Evolutionary conservation across 2,113 vertebrate species (phyloP), one percentile per base, ranked within the genome.

Genomic region (Progne subis): DNA sequence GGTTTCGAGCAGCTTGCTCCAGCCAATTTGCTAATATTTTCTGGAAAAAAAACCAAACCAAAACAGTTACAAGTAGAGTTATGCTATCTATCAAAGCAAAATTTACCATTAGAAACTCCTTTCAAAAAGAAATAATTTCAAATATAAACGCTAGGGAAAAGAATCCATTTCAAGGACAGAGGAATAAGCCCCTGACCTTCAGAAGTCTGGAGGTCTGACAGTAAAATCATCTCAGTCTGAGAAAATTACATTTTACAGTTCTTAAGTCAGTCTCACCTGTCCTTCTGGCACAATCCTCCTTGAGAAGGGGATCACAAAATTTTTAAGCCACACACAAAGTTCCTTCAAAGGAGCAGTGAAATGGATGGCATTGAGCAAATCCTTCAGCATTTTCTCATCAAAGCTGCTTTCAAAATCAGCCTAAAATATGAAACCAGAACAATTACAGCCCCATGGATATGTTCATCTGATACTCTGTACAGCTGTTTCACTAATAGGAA

Each of bases 21-120:
- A 99, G 97, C 99, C 99, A 99, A 82, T 98, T 98, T 26, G 99
- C 98, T 89, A 99, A 92, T 86, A 98, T 98, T 98, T 97, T 99
- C 99, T 99, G 94, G 94, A 9, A 9, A 37, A 44, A 90, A 93
- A 53, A 70, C n/a, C n/a, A 61, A 0, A 68, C 21, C 44, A 70
- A 61, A 0, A 65, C 24, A 47, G 21, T 67, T 74, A 25, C 18
- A 74, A 88, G 56, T 29, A 86, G 55, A 90, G 23, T 53, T 34
- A 46, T 32, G 14, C 3, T 34, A 17, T 4, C 2, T 59, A 24
- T 19, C 41, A 41, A 55, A 85, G 57, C 5, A 53, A 70, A 75
- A 71, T 34, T 18, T 68, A 8, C n/a, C 49, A 68, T 49, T 52
- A 78, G 59, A 47, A 31, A 24, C 29, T n/a, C 53, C 17, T 60